A percentile compares a stretch with the other conserved stretches of the same genome.
Evolutionary conservation across 2,888 invertebrate genomes (phyloP).

Genomic region (Drepana falcataria): DNA sequence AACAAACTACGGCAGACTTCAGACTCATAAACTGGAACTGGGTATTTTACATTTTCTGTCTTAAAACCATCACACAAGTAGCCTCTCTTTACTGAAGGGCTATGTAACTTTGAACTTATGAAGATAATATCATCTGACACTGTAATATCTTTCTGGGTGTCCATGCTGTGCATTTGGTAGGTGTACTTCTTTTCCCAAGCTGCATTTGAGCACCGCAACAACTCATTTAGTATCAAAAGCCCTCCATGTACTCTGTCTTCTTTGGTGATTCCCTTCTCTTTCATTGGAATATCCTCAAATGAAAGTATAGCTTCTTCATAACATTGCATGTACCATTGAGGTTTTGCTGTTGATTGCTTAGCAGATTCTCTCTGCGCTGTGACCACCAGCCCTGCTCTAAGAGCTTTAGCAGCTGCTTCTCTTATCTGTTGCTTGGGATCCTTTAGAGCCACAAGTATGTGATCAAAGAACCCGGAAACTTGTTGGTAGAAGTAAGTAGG

Average conservation of each 20-base stretch:
- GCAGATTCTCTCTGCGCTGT: constrained; percentile 97
- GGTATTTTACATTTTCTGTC: constrained; percentile 72
- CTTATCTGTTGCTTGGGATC: constrained; percentile 95
- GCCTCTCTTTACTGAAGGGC: constrained; percentile 77
- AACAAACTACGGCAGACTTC: constrained; percentile 91
- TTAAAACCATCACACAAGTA: constrained; percentile 69
- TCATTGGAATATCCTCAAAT: constrained; percentile 82
- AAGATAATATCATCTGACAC: constrained; percentile 78
- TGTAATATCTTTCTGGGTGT: constrained; percentile 65
- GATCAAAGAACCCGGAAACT: constrained; percentile 95
- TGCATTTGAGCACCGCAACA: constrained; percentile 93
- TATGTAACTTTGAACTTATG: constrained; percentile 79
- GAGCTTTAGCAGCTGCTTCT: constrained; percentile 94
- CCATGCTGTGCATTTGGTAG: constrained; percentile 81
- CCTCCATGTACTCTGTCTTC: constrained; percentile 97
- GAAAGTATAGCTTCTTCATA: constrained; percentile 92
- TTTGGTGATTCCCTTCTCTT: constrained; percentile 87
- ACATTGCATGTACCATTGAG: constrained; percentile 95
- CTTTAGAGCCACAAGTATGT: constrained; percentile 93
- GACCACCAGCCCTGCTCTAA: constrained; percentile 96
- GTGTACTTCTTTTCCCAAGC: constrained; percentile 91
- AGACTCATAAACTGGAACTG: constrained; percentile 87
- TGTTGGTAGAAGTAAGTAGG: constrained; percentile 98
- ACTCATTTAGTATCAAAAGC: constrained; percentile 94
- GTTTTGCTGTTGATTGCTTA: constrained; percentile 91